Base-by-base conservation (phyloP, 2,113 vertebrate species). In the Colaptes auratus region DNA sequence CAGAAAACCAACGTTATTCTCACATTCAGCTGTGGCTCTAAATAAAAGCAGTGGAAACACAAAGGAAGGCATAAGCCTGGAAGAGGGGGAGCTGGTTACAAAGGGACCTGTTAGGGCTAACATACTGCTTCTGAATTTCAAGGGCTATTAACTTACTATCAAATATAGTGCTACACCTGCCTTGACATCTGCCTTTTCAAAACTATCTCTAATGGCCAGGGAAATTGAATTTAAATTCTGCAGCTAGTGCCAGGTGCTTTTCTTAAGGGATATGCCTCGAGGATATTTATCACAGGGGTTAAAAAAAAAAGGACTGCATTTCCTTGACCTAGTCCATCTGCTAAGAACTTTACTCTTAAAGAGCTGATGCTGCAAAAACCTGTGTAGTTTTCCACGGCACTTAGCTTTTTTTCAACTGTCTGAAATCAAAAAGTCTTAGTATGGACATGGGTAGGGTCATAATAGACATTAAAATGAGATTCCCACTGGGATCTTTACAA, bases 151-250 rank as follows among this genome's bases (percentile, higher is more conserved):
- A 93, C 69, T 92, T 63, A 20, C 27, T 86, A 48, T 67, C 18
- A 82, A 79, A 94, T 91, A 64, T 18, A 31, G 21, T 59, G 13
- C 75, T 63, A 60, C 88, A 95, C 79, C 84, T 96, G 66, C 60
- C 64, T 76, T 95, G 90, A 86, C 83, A 92, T 93, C 89, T 96
- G 95, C 72, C 72, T 92, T 59, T 86, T 82, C 39, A 50, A 82
- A 53, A 86, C 46, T 80, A 56, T 93, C 36, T 94, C 31, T 91
- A 88, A 70, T 66, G 78, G 82, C 27, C 23, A 67, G 67, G 79
- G 36, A 90, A 94, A 92, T 15, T 76, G 77, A 82, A 89, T 87
- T 91, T 92, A 94, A 91, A 79, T 85, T 91, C 63, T 93, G 18
- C n/a, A 90, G 61, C 56, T 78, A 66, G 46, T 93, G 76, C 53